A percentile compares a stretch with the other conserved stretches of the same genome.
These are phyloP conservation scores for Dinomys branickii DNA, from an alignment of 2,113 vertebrate genomes.

Conservation along the genomic window DNA sequence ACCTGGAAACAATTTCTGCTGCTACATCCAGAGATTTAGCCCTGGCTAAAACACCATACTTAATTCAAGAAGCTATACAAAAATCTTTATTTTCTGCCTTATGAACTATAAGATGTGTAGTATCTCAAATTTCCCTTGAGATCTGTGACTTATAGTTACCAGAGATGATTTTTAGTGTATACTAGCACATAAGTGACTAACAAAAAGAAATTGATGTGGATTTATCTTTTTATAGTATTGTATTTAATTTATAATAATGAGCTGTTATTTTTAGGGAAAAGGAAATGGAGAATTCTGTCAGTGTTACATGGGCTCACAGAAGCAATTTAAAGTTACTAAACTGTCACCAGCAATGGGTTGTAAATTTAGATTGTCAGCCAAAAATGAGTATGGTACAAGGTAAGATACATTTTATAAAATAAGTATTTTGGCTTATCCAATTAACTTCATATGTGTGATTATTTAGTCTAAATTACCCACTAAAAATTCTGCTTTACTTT, in stretches of 20 bases:
- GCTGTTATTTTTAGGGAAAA: constrained; percentile 90
- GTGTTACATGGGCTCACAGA: constrained; percentile 95
- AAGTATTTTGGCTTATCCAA: constrained; percentile 49
- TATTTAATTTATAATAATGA: constrained; percentile 71
- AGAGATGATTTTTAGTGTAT: not conserved
- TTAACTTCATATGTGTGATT: constrained; percentile 56
- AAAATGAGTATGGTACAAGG: constrained; percentile 97
- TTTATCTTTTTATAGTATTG: constrained; percentile 44
- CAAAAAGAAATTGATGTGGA: not conserved
- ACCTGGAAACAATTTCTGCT: not conserved
- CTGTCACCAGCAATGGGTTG: constrained; percentile 96
- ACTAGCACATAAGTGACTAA: constrained; percentile 16
- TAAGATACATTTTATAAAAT: constrained; percentile 80
- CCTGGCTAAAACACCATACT: constrained; percentile 21
- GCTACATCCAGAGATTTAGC: constrained; percentile 20
- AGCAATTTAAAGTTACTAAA: constrained; percentile 96
- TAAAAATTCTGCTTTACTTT: constrained; percentile 44
- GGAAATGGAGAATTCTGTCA: constrained; percentile 93
- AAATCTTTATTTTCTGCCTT: not conserved
- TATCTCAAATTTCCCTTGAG: not conserved
- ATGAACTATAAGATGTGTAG: constrained; percentile 17
- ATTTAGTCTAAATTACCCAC: constrained; percentile 25
- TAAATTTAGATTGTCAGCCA: constrained; percentile 96
- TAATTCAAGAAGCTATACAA: constrained; percentile 35
- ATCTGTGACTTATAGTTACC: constrained; percentile 36